A percentile compares a stretch with the other conserved stretches of the same genome.
These are phyloP conservation scores for Arctocebus calabarensis DNA, from an alignment of 2,797 vertebrate species.

Conservation along the genomic window DNA sequence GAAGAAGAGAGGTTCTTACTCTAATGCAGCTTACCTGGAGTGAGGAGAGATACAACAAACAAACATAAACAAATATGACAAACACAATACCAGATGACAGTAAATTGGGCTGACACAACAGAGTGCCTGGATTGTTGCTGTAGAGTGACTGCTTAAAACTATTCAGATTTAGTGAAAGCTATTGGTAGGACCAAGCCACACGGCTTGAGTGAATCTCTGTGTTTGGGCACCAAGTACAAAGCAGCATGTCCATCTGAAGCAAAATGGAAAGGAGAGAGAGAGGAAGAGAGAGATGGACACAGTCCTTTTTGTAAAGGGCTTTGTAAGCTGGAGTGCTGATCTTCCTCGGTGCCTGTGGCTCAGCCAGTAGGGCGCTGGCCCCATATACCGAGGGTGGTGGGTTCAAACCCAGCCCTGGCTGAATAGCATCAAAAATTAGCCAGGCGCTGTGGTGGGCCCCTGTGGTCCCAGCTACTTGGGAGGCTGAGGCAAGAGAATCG, in stretches of 20 bases:
- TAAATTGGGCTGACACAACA: not conserved
- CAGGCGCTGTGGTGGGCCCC: too few species aligned
- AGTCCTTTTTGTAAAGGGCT: not conserved
- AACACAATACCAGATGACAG: not conserved
- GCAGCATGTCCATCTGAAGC: not conserved
- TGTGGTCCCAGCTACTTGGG: too few species aligned
- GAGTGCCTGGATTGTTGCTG: not conserved
- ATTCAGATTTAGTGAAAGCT: not conserved
- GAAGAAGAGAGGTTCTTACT: not conserved
- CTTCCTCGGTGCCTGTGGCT: too few species aligned
- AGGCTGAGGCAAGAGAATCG: too few species aligned
- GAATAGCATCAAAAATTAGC: too few species aligned
- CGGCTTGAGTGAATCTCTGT: not conserved
- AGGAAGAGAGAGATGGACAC: not conserved
- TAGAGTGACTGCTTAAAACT: slow-evolving; percentile 17
- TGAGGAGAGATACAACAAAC: not conserved
- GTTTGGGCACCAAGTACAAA: not conserved
- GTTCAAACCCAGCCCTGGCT: too few species aligned
- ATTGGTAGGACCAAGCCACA: not conserved
- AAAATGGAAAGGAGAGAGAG: not conserved
- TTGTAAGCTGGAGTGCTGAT: not conserved
- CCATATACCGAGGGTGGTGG: too few species aligned
- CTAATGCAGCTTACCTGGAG: not conserved
- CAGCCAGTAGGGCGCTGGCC: too few species aligned
- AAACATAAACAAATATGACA: not conserved